phyloP scores from a whole-genome alignment of 2,888 invertebrate species.

The Apomyelois bistriatella region DNA sequence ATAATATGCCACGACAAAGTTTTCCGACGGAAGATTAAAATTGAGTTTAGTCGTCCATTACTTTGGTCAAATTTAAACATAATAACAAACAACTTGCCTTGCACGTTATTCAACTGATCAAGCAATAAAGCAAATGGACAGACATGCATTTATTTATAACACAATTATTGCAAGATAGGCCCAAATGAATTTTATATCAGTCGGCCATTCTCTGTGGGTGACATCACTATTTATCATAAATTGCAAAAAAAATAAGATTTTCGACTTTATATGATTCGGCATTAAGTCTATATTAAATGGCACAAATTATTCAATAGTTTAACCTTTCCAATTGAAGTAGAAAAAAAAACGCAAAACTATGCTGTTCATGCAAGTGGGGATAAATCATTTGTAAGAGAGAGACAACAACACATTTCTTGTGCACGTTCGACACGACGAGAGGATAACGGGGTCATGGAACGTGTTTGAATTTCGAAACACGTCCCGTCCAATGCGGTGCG shows the following conservation, averaged over 20 bases:
- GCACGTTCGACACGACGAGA: constrained; percentile 38
- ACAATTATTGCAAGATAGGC: constrained; percentile 7
- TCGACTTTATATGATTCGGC: constrained; percentile 29
- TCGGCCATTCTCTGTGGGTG: constrained; percentile 49
- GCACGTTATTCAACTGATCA: background rate
- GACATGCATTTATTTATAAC: background rate
- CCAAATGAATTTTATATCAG: constrained; percentile 31
- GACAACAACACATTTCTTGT: constrained; percentile 42
- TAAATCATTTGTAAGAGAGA: constrained; percentile 42
- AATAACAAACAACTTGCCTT: background rate
- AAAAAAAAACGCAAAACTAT: constrained; percentile 40
- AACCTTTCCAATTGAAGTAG: constrained; percentile 38
- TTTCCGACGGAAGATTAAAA: background rate
- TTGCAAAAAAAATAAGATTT: constrained; percentile 18
- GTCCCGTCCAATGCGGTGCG: constrained; percentile 71
- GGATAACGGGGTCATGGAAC: constrained; percentile 74
- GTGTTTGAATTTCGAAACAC: constrained; percentile 77
- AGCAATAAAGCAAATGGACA: background rate
- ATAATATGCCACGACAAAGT: background rate
- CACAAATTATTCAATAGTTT: constrained; percentile 30
- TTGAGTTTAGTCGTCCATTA: background rate
- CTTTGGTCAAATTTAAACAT: background rate
- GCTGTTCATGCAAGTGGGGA: constrained; percentile 42
- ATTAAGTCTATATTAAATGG: constrained; percentile 34
- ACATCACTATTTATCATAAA: constrained; percentile 30